Evolutionary conservation across 1,140 invertebrate species (phyloP), one percentile per base, ranked within the genome.

Genomic region (Xylocopa sonorina): DNA sequence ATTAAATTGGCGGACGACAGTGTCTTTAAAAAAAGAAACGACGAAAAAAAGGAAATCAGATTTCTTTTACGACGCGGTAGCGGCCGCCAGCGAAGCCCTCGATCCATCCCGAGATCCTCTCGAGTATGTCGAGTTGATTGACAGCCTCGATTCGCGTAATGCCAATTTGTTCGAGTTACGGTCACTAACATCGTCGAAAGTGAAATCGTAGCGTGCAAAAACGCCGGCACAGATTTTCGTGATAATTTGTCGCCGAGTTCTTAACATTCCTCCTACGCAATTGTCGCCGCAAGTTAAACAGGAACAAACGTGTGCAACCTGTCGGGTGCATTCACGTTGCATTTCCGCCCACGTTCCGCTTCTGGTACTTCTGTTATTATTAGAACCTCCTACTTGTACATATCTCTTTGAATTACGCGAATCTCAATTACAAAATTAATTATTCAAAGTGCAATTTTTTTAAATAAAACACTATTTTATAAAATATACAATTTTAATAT

Each of bases 161-260:
- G 73, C 43, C 82, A 81, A 84, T 85, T 85, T 81, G 78, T 81
- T 84, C 83, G 79, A 81, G 78, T 81, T 85, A 85, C 83, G 83
- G 67, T 85, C 55, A 74, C 78, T 68, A 55, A 53, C 75, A 73
- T 53, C 69, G 82, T 78, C 64, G 82, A 85, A 85, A 85, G 83
- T 85, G 83, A 85, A 85, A 85, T 81, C 83, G 82, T 29, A 16
- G n/a, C 51, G 34, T 60, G 82, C 51, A 85, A 85, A 85, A 68
- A 81, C 55, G 27, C 27, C 66, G 67, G 27, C 73, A 66, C 62
- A 66, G 62, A 81, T 85, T 55, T 46, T 74, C 53, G n/a, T 32
- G 73, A 57, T 73, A 84, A 85, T 71, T 69, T 74, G 57, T 84
- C 78, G 57, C 29, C 57, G 38, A 43, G 29, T 66, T 75, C 50